phyloP scores from a whole-genome alignment of 2,888 invertebrate species.

The Eilema sororculum region DNA sequence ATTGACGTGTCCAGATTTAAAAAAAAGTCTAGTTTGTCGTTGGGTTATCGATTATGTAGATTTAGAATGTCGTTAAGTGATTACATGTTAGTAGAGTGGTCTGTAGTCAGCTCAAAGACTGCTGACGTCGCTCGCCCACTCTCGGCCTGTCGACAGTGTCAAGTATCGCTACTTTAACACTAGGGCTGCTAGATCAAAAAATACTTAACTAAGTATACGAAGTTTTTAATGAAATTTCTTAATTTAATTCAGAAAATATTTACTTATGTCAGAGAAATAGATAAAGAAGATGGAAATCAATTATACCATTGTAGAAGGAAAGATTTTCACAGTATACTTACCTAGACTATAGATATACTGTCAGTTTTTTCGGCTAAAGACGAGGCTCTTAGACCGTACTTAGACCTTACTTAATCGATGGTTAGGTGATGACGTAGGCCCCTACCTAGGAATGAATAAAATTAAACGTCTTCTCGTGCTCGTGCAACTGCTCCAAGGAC shows the following conservation, averaged over 20 bases:
- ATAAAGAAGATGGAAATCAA: not conserved
- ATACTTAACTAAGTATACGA: too few relatives aligned
- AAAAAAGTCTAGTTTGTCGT: not conserved
- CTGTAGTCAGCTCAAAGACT: conserved; percentile 49
- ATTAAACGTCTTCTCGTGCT: not conserved
- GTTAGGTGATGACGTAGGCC: not conserved
- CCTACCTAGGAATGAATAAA: not conserved
- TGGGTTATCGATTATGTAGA: conserved; percentile 31
- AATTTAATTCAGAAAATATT: too few relatives aligned
- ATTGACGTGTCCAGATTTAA: too few relatives aligned
- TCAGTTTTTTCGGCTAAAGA: not conserved
- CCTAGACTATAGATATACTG: not conserved
- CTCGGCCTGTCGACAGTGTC: conserved; percentile 42
- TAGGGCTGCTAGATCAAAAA: conserved; percentile 36
- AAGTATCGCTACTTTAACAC: conserved; percentile 31
- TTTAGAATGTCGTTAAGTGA: conserved; percentile 50
- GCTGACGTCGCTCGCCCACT: conserved; percentile 51
- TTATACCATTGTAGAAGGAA: not conserved
- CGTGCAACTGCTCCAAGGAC: too few relatives aligned
- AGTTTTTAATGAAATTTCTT: not conserved
- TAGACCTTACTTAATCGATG: not conserved
- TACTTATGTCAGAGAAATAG: too few relatives aligned
- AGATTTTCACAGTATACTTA: not conserved
- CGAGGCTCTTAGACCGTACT: not conserved
- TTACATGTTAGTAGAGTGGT: conserved; percentile 58